Evolutionary conservation across 2,113 vertebrate genomes (phyloP), one percentile per base, ranked within the genome.

Genomic region (Petrocephalus zakoni): DNA sequence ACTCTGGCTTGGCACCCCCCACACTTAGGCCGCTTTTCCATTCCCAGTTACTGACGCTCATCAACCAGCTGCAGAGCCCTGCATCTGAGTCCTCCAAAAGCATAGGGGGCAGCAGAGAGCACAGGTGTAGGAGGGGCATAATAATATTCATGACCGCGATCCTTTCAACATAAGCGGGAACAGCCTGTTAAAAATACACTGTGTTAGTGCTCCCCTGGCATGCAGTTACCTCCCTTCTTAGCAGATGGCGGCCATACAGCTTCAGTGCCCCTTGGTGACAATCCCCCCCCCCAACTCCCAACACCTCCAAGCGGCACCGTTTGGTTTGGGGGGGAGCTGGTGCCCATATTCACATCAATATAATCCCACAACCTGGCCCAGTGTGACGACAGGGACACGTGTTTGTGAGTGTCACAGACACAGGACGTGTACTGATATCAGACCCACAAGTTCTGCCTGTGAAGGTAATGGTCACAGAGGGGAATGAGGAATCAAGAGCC

Each of bases 31-130:
- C 21, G 53, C 17, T 56, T 56, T 56, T 56, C 53, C 21, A 58
- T 58, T 5, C 55, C 55, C 21, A 58, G 5, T 22, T 61, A n/a
- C 22, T n/a, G 58, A 4, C 2, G 58, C 29, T 78, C 72, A 29
- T 78, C 34, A 78, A 7, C 5, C 56, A 13, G 11, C 11, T 17
- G 72, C 11, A 9, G 17, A 4, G 6, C 68, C 68, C 6, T 19
- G 29, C n/a, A n/a, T n/a, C n/a, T n/a, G n/a, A 22, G 78, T 82
- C 78, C 46, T 49, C 49, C 49, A 52, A 22, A 85, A 22, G 83
- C 37, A 85, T 13, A 84, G 83, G 47, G 49, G 46, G 83, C 83
- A 85, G 47, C 49, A 52, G 83, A 55, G 83, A 53, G n/a, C 83
- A 51, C 51, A 29, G 83, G 83, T 85, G 49, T 53, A 75, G 68